Evolutionary conservation across 1,140 invertebrate genomes (phyloP).

Genomic region (Thaumetopoea pityocampa): DNA sequence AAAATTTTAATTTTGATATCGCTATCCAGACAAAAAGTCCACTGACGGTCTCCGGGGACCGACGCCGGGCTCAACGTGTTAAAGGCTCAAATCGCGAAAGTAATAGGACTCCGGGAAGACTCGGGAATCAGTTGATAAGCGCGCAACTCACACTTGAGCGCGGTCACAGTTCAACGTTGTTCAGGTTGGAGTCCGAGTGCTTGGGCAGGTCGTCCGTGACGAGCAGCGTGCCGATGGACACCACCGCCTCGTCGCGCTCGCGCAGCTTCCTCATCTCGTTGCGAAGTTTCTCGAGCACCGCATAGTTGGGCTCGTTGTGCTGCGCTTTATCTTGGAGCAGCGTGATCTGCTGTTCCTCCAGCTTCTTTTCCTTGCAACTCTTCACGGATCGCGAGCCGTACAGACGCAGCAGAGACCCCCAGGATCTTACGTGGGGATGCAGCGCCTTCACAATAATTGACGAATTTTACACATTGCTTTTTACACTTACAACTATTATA

Average conservation of each 20-base stretch:
- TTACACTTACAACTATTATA: neutral
- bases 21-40: too few relatives aligned
- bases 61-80: too few relatives aligned
- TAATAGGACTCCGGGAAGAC: too few relatives aligned
- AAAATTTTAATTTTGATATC: too few relatives aligned
- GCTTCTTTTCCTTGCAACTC: conserved; percentile 95
- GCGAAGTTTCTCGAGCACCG: conserved; percentile 93
- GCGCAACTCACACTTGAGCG: too few relatives aligned
- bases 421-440: conserved; percentile 95
- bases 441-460: conserved; percentile 79
- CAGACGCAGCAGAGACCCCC: conserved; percentile 94
- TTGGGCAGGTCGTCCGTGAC: conserved; percentile 81
- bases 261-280: conserved; percentile 91
- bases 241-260: conserved; percentile 80
- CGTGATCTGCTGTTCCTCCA: conserved; percentile 95
- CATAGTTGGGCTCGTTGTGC: conserved; percentile 94
- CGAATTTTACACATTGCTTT: neutral
- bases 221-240: conserved; percentile 85
- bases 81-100: too few relatives aligned
- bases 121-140: too few relatives aligned
- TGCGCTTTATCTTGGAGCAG: conserved; percentile 92
- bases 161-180: conserved; percentile 81
- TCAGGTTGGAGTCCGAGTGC: conserved; percentile 69
- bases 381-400: conserved; percentile 96
- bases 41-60: too few relatives aligned